Conservation (phyloP, 2,113 vertebrate species). For the Bettongia penicillata region DNA sequence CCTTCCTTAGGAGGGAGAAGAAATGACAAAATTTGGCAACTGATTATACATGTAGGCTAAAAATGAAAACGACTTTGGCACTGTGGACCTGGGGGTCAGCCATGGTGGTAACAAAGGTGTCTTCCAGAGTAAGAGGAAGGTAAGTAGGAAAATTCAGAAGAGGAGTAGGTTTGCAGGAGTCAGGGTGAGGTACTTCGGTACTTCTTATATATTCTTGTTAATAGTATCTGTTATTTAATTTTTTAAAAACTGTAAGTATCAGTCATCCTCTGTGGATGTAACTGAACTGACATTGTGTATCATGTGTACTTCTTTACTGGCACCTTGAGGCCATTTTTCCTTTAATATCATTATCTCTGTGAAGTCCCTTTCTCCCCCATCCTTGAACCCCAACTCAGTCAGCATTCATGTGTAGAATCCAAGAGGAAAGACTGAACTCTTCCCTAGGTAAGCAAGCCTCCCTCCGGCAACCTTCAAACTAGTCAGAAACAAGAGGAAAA, state of each 20-base stretch:
- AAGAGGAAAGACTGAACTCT: not conserved
- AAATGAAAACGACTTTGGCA: not conserved
- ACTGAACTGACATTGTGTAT: not conserved
- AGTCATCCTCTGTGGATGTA: not conserved
- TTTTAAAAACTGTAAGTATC: not conserved
- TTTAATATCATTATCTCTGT: not conserved
- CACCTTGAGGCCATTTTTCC: not conserved
- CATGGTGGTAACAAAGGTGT: not conserved
- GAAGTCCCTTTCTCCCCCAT: not conserved
- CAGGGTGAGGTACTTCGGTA: not conserved
- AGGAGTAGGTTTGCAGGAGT: not conserved
- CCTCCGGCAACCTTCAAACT: not conserved
- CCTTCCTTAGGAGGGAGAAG: not conserved
- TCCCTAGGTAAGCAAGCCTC: not conserved
- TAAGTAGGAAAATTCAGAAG: not conserved
- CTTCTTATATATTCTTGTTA: not conserved
- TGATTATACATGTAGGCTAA: not conserved
- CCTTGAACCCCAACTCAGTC: not conserved
- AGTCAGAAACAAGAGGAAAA: not conserved
- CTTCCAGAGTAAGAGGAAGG: not conserved
- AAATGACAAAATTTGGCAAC: not conserved
- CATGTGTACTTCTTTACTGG: not conserved
- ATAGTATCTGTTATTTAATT: not conserved
- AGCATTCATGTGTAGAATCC: not conserved
- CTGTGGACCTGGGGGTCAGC: not conserved